Base-by-base conservation (phyloP, 2,797 vertebrate species). In the Mionectes olivaceus region DNA sequence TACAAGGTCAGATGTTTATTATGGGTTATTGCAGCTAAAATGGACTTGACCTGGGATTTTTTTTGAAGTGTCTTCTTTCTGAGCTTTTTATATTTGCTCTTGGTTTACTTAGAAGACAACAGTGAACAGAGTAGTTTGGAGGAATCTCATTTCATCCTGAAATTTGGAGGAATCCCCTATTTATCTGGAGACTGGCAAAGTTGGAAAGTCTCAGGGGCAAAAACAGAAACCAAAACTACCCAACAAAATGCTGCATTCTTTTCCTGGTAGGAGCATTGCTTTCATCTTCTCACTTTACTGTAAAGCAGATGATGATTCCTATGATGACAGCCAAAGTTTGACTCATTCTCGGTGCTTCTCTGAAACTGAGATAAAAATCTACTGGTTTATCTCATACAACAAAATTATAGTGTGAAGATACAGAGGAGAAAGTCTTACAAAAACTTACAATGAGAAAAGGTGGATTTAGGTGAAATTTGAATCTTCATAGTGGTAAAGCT, bases 381-480 rank as follows among this genome's bases (percentile, higher is more conserved):
- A 4, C 17, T 73, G 69, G 5, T 73, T 90, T 76, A 39, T 64
- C 65, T 71, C 37, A 7, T 4, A 5, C 50, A 59, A 25, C 0
- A 3, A 69, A 83, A 87, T 50, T 8, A 57, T 1, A 32, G 28
- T 1, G 22, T 52, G 73, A 67, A 69, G 49, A 25, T 30, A 32
- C 2, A 11, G 10, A 50, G 25, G 5, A 22, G 16, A 59, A n/a
- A 3, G 19, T 3, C 8, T 46, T 19, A 15, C 28, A 55, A 82
- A 59, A 15, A 1, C 14, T 69, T 32, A 35, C 9, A 52, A 5
- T 5, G 0, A 0, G 13, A 37, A 59, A 84, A 82, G 13, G 15
- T 69, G 46, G 24, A 7, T 83, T 79, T 79, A 37, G 23, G 39
- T 27, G 37, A 21, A 23, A 8, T 59, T n/a, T 33, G 24, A 12